Conservation (phyloP, 2,113 vertebrate genomes). For the Mionectes macconnelli region DNA sequence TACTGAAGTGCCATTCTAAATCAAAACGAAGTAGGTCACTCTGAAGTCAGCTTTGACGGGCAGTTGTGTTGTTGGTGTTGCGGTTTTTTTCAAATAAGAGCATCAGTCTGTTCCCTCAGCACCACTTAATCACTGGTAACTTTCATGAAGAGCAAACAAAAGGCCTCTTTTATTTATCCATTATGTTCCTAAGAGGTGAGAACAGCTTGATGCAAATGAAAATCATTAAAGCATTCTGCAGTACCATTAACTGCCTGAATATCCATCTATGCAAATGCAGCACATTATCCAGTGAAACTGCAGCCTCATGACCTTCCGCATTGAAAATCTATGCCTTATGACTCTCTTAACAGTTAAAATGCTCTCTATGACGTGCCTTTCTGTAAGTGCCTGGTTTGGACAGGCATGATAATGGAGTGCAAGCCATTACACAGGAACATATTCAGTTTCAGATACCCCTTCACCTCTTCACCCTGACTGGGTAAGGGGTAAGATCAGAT, state of each 20-base stretch:
- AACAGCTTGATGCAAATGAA: constrained; percentile 69
- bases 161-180: constrained; percentile 59
- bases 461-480: not conserved
- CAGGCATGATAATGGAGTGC: not conserved
- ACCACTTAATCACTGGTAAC: constrained; percentile 52
- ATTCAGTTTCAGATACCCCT: not conserved
- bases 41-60: constrained; percentile 57
- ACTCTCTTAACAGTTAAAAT: constrained; percentile 25
- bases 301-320: constrained; percentile 37
- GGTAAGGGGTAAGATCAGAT: not conserved
- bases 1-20: constrained; percentile 34
- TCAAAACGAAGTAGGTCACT: constrained; percentile 37
- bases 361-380: not conserved
- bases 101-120: constrained; percentile 18
- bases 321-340: constrained; percentile 31
- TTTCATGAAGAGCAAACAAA: constrained; percentile 56
- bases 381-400: not conserved
- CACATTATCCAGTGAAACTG: constrained; percentile 8
- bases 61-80: not conserved
- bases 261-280: constrained; percentile 45
- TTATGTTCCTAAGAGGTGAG: constrained; percentile 56
- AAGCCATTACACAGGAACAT: not conserved
- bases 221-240: constrained; percentile 59
- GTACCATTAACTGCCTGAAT: constrained; percentile 50
- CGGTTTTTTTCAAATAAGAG: not conserved